Evolutionary conservation across 2,888 invertebrate genomes (phyloP).

Genomic region (Lycocerus yunnanus): DNA sequence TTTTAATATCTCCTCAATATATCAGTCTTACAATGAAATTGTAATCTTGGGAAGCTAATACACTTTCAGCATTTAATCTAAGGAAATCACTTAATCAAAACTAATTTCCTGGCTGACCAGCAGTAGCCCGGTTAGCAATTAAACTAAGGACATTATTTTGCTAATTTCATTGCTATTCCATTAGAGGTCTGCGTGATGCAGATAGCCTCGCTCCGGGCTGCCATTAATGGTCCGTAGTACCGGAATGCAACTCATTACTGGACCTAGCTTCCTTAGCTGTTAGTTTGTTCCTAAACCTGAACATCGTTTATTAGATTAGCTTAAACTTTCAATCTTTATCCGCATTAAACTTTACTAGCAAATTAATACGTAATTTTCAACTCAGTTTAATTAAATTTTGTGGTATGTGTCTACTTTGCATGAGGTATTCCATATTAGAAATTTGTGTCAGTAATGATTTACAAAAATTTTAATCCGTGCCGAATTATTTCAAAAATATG

Average conservation of each 20-base stretch:
- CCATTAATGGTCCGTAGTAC: conserved; percentile 35
- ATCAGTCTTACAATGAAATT: conserved; percentile 4
- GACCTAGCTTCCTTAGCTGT: conserved; percentile 28
- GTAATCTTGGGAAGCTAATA: conserved; percentile 15
- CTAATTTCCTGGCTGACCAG: conserved; percentile 52
- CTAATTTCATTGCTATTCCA: conserved; percentile 59
- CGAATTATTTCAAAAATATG: neutral
- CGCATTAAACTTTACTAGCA: conserved; percentile 5
- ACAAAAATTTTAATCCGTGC: neutral
- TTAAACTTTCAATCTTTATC: conserved; percentile 21
- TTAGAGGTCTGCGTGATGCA: conserved; percentile 57
- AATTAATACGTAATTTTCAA: neutral
- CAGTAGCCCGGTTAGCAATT: conserved; percentile 49
- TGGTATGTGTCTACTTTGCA: neutral
- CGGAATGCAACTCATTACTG: conserved; percentile 38
- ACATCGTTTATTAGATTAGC: conserved; percentile 26
- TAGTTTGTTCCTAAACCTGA: conserved; percentile 24
- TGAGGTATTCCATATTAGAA: neutral
- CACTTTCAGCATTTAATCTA: conserved; percentile 28
- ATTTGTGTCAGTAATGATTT: neutral
- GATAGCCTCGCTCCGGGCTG: conserved; percentile 48
- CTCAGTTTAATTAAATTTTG: neutral
- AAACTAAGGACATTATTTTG: conserved; percentile 58
- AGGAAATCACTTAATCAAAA: conserved; percentile 49
- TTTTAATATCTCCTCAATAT: neutral